Conservation (phyloP, 2,797 vertebrate genomes). For the Sebastes vulpes region DNA sequence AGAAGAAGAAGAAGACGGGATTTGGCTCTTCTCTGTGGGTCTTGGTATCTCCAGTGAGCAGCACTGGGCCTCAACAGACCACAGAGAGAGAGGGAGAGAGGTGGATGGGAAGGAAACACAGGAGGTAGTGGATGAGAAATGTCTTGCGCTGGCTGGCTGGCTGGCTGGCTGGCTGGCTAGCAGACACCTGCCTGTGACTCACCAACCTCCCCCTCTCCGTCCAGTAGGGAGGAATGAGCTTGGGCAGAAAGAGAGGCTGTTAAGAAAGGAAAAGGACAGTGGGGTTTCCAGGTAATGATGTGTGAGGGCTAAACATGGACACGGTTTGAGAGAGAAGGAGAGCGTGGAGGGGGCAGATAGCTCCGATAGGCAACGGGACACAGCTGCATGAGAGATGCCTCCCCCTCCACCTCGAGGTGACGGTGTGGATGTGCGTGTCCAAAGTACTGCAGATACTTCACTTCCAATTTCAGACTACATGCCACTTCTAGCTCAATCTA, state of each 20-base stretch:
- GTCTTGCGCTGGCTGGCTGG: slow-evolving; percentile 51
- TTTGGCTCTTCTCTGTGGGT: slow-evolving; percentile 39
- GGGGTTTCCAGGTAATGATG: slow-evolving; percentile 71
- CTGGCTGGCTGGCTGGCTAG: slow-evolving; percentile 44
- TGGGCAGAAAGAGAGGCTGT: slow-evolving; percentile 42
- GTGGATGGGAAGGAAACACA: slow-evolving; percentile 30
- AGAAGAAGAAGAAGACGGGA: background rate
- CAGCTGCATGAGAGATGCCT: slow-evolving; percentile 34
- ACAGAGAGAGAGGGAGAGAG: slow-evolving; percentile 13
- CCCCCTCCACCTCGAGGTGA: slow-evolving; percentile 20
- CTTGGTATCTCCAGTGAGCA: slow-evolving; percentile 68
- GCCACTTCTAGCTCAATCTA: slow-evolving; percentile 59
- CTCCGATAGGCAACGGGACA: slow-evolving; percentile 49
- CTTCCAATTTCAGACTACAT: slow-evolving; percentile 68
- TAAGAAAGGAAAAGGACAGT: slow-evolving; percentile 42
- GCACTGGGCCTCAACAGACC: slow-evolving; percentile 43
- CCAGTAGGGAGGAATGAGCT: slow-evolving; percentile 39
- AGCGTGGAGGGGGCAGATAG: slow-evolving; percentile 34
- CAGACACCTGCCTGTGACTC: slow-evolving; percentile 65
- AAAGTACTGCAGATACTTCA: slow-evolving; percentile 60
- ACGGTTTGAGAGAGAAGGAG: slow-evolving; percentile 21
- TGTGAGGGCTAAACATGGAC: slow-evolving; percentile 60
- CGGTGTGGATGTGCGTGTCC: slow-evolving; percentile 1
- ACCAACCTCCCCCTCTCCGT: slow-evolving; percentile 37
- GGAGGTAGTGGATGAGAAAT: slow-evolving; percentile 44